These are phyloP conservation scores for Zygogramma bicolorata DNA, from an alignment of 2,888 invertebrate species.

Conservation along the genomic window DNA sequence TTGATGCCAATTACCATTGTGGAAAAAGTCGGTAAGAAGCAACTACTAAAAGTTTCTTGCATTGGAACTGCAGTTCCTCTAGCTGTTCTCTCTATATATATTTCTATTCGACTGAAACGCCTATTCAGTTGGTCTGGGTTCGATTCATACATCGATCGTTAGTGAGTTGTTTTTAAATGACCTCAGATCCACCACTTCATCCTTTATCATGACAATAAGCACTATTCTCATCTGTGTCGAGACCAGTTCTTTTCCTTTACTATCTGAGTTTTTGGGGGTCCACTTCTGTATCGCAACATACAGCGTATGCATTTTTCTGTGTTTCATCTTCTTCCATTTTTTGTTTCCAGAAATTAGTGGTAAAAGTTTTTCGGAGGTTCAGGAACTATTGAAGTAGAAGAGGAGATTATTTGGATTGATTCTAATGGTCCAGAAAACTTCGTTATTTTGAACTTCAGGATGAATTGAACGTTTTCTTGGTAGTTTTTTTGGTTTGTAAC, in stretches of 20 bases:
- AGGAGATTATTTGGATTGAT: no score
- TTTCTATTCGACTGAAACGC: background rate
- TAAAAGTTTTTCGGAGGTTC: background rate
- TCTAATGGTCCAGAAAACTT: no score
- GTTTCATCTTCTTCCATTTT: background rate
- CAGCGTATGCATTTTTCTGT: background rate
- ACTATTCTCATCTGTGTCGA: background rate
- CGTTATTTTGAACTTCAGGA: no score
- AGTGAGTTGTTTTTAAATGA: background rate
- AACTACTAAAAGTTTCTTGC: background rate
- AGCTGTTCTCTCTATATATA: background rate
- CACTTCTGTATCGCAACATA: background rate
- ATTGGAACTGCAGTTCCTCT: background rate
- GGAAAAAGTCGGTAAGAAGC: background rate
- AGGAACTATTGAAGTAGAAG: background rate
- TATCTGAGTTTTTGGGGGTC: background rate
- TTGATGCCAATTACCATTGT: background rate
- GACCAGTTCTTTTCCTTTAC: background rate
- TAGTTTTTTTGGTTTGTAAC: no score
- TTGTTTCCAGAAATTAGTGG: conserved; percentile 16
- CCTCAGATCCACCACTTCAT: background rate
- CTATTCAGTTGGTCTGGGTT: background rate
- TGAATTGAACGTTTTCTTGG: no score
- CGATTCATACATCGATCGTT: background rate
- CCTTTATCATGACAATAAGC: background rate